Percentiles rank a stretch among this genome's conserved stretches.
Evolutionary conservation across 2,888 invertebrate species (phyloP).

Genomic region (Aproaerema taeniolella): DNA sequence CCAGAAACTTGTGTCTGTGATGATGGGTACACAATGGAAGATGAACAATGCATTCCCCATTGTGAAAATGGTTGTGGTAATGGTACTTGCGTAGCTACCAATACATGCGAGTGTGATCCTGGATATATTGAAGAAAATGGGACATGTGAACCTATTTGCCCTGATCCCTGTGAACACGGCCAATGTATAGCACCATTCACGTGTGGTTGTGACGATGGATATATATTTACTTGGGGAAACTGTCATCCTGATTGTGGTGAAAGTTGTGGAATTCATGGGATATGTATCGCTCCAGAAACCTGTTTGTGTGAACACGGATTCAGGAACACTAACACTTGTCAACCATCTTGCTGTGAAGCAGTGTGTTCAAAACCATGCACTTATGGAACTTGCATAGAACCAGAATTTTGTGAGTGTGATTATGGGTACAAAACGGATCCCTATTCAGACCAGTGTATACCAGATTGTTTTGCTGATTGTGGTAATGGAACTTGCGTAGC

Average conservation of each 20-base stretch:
- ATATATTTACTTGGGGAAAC: slow-evolving; percentile 16
- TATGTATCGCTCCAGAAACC: slow-evolving; percentile 20
- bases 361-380: slow-evolving; percentile 18
- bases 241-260: slow-evolving; percentile 24
- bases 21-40: slow-evolving; percentile 18
- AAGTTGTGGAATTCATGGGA: slow-evolving; percentile 18
- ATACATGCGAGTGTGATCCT: slow-evolving; percentile 36
- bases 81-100: slow-evolving; percentile 41
- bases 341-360: slow-evolving; percentile 18
- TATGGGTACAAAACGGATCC: slow-evolving; percentile 17
- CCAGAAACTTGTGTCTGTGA: slow-evolving; percentile 32
- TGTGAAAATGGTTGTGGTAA: slow-evolving; percentile 33
- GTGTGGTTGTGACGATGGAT: slow-evolving; percentile 27
- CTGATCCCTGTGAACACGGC: slow-evolving; percentile 26
- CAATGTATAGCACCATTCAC: slow-evolving; percentile 26
- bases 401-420: slow-evolving; percentile 21
- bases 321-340: slow-evolving; percentile 13
- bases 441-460: slow-evolving; percentile 10
- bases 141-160: slow-evolving; percentile 21
- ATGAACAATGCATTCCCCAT: slow-evolving; percentile 23
- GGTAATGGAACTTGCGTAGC: slow-evolving; percentile 30
- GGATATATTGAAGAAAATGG: slow-evolving; percentile 24
- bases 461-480: slow-evolving; percentile 25
- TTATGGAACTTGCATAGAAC: slow-evolving; percentile 19
- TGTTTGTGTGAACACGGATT: slow-evolving; percentile 21